These are phyloP conservation scores for Melieria omissa DNA, from an alignment of 2,888 invertebrate species.

Conservation along the genomic window DNA sequence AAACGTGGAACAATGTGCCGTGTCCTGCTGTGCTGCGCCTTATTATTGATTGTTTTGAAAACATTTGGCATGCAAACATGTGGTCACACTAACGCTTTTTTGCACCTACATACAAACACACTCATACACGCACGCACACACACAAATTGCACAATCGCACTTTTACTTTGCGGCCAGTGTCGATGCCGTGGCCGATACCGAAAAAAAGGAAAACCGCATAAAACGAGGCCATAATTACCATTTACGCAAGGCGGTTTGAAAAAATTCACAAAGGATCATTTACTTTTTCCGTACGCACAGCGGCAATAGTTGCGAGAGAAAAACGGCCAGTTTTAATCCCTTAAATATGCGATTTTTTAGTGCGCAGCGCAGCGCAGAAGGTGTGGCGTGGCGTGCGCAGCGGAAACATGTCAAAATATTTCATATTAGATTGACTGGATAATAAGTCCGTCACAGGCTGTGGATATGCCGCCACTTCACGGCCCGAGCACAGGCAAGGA, in stretches of 20 bases:
- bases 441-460: conserved; percentile 9
- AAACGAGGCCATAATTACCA: conserved; percentile 53
- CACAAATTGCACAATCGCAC: neutral
- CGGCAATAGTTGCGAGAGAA: conserved; percentile 13
- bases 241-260: conserved; percentile 45
- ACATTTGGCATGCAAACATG: conserved; percentile 44
- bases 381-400: conserved; percentile 4
- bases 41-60: conserved; percentile 42
- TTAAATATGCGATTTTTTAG: conserved; percentile 24
- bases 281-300: conserved; percentile 32
- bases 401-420: conserved; percentile 43
- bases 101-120: conserved; percentile 31
- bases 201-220: conserved; percentile 44
- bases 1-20: neutral
- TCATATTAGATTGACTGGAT: conserved; percentile 46
- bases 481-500: too few relatives aligned
- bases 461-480: too few relatives aligned
- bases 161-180: neutral
- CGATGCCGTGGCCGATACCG: conserved; percentile 8
- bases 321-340: conserved; percentile 28
- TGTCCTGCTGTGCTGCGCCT: conserved; percentile 33
- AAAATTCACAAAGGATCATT: conserved; percentile 42
- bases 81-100: conserved; percentile 41
- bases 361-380: neutral
- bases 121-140: neutral